phyloP scores from a whole-genome alignment of 2,888 invertebrate genomes.

The Tuta absoluta region DNA sequence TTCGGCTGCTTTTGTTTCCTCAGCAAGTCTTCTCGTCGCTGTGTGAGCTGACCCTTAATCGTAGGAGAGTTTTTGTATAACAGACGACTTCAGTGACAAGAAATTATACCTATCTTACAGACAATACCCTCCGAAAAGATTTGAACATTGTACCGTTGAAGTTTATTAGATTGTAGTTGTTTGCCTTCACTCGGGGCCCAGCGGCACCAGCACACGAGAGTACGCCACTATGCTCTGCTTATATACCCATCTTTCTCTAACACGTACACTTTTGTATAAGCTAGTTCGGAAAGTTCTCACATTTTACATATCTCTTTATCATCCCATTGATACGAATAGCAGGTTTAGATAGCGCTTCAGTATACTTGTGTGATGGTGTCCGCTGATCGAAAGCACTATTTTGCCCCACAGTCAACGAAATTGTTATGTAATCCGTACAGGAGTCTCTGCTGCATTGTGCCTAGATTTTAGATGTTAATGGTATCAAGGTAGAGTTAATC shows the following conservation, averaged over 20 bases:
- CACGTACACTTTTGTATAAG: constrained; percentile 33
- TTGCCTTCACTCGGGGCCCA: constrained; percentile 69
- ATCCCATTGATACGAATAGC: constrained; percentile 37
- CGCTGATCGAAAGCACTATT: constrained; percentile 58
- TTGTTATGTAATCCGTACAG: constrained; percentile 79
- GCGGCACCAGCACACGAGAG: constrained; percentile 58
- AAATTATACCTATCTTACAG: constrained; percentile 73
- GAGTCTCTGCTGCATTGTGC: constrained; percentile 82
- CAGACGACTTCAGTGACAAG: constrained; percentile 68
- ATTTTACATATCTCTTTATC: constrained; percentile 44
- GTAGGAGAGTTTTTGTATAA: constrained; percentile 67
- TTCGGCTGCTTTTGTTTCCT: too few relatives aligned
- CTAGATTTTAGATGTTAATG: constrained; percentile 82
- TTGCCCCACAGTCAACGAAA: constrained; percentile 80
- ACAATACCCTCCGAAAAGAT: constrained; percentile 79
- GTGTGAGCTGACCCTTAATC: constrained; percentile 44
- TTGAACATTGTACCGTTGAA: constrained; percentile 69
- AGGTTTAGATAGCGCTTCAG: constrained; percentile 55
- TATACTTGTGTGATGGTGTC: constrained; percentile 67
- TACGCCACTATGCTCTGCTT: constrained; percentile 14
- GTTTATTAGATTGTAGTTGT: constrained; percentile 76
- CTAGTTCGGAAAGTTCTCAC: constrained; percentile 41
- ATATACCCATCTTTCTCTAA: constrained; percentile 8
- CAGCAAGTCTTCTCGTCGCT: too few relatives aligned
- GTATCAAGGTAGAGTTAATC: constrained; percentile 81